phyloP scores from a whole-genome alignment of 2,113 vertebrate species.

The Dipodomys stephensi region DNA sequence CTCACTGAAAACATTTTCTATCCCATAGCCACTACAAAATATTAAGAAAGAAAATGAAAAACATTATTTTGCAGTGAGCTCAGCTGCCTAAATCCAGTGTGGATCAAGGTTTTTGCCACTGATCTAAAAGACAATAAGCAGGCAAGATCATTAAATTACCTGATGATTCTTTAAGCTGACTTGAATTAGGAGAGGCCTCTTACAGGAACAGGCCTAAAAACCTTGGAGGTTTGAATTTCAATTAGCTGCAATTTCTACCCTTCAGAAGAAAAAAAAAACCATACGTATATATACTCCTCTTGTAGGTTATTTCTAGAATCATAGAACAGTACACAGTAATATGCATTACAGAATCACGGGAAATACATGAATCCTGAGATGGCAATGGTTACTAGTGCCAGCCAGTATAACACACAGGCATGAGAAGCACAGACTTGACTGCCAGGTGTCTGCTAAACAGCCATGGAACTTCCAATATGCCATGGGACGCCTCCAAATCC shows the following conservation, averaged over 20 bases:
- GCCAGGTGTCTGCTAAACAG: neutral
- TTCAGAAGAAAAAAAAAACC: neutral
- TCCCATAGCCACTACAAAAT: neutral
- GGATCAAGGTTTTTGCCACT: constrained; percentile 17
- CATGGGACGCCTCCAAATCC: neutral
- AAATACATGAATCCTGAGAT: neutral
- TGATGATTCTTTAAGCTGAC: constrained; percentile 18
- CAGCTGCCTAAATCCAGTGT: neutral
- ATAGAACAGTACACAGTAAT: neutral
- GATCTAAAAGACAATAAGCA: constrained; percentile 44
- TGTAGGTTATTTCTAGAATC: neutral
- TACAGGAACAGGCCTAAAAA: neutral
- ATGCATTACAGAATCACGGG: neutral
- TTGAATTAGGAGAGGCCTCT: neutral
- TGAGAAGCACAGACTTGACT: neutral
- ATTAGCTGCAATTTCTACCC: constrained; percentile 8
- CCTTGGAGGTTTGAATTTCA: constrained; percentile 6
- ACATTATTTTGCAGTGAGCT: neutral
- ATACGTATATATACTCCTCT: neutral
- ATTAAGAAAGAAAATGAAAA: constrained; percentile 36
- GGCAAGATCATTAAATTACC: constrained; percentile 10
- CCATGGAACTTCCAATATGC: neutral
- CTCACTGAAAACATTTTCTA: neutral
- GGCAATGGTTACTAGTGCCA: neutral
- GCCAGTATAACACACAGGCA: neutral